Percentiles rank a stretch among this genome's conserved stretches.
phyloP scores from a whole-genome alignment of 2,888 invertebrate genomes.

The Scotopteryx bipunctaria region DNA sequence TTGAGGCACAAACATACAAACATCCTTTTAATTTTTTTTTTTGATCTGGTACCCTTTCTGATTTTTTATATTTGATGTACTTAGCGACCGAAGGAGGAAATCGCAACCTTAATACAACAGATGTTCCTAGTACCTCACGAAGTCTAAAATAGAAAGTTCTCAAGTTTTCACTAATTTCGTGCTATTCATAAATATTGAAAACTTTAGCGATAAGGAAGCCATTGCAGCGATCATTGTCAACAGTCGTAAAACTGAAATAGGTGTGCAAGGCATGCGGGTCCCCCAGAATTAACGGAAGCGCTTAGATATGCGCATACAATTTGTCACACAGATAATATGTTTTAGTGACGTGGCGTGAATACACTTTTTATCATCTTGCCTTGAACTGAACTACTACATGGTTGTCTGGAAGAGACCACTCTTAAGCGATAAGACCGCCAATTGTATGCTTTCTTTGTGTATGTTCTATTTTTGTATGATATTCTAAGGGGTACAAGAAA shows the following conservation, averaged over 20 bases:
- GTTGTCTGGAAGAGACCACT: too few relatives aligned
- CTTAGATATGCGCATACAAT: conserved; percentile 60
- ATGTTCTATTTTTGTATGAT: too few relatives aligned
- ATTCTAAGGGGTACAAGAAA: too few relatives aligned
- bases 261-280: conserved; percentile 73
- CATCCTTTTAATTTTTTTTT: too few relatives aligned
- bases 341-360: background rate
- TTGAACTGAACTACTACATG: too few relatives aligned
- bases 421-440: too few relatives aligned
- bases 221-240: conserved; percentile 30
- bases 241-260: conserved; percentile 48
- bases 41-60: too few relatives aligned
- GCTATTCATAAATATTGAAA: conserved; percentile 13
- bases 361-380: too few relatives aligned
- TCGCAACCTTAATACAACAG: background rate
- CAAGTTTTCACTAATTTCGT: conserved; percentile 15
- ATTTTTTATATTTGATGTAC: too few relatives aligned
- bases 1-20: too few relatives aligned
- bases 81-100: too few relatives aligned
- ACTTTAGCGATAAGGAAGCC: conserved; percentile 20
- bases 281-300: conserved; percentile 72
- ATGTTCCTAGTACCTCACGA: conserved; percentile 1
- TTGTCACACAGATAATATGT: conserved; percentile 15
- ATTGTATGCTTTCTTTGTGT: too few relatives aligned
- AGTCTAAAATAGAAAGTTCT: conserved; percentile 11